Evolutionary conservation across 2,888 invertebrate genomes (phyloP).

Genomic region (Heliconius ismenius): DNA sequence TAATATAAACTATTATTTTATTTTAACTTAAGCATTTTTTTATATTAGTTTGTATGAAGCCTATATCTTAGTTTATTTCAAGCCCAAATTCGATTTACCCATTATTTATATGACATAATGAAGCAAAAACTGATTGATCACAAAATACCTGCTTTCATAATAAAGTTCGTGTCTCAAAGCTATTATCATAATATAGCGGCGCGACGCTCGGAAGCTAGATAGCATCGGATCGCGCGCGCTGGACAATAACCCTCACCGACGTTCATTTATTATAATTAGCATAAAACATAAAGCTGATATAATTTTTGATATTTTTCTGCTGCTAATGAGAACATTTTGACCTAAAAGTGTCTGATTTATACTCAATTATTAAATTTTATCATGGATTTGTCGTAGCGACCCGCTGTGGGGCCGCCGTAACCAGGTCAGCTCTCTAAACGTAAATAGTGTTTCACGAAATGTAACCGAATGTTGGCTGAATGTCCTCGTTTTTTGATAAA

Average conservation of each 20-base stretch:
- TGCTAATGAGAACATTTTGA: conserved; percentile 43
- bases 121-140: conserved; percentile 69
- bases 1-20: neutral
- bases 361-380: conserved; percentile 38
- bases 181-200: conserved; percentile 75
- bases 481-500: neutral
- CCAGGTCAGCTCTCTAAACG: conserved; percentile 28
- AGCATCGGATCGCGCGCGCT: conserved; percentile 76
- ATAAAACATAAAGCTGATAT: conserved; percentile 60
- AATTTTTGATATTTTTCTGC: conserved; percentile 53
- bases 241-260: conserved; percentile 77
- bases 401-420: conserved; percentile 21
- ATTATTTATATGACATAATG: conserved; percentile 35
- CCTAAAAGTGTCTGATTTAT: conserved; percentile 43
- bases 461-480: neutral
- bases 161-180: conserved; percentile 74
- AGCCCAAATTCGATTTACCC: conserved; percentile 21
- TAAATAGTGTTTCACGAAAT: conserved; percentile 19
- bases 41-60: too few species aligned
- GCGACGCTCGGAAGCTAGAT: conserved; percentile 77
- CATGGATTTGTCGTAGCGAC: conserved; percentile 30
- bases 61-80: too few species aligned
- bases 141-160: conserved; percentile 59
- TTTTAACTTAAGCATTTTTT: too few species aligned
- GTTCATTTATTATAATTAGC: conserved; percentile 74